Base-by-base conservation (phyloP, 1,140 invertebrate species). In the Leptonema lineaticorne region DNA sequence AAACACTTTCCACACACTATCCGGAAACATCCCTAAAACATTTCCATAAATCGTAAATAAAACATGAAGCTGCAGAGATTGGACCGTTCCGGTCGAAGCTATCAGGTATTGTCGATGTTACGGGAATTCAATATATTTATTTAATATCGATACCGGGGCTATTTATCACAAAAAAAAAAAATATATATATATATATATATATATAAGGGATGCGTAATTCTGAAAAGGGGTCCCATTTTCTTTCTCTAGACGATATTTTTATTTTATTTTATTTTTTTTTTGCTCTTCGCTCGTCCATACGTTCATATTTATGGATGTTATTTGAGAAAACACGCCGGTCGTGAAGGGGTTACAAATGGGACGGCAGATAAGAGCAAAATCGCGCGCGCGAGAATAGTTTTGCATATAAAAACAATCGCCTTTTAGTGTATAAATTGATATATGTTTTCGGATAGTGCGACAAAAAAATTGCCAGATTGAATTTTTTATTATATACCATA, bases 21-120 rank as follows among this genome's bases (percentile, higher is more conserved):
- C 29, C 29, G 11, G 29, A 5, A 45, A 45, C 37, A 45, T 45
- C 37, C 37, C 41, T 63, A n/a, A 41, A 68, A 69, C 68, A 72
- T 72, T 69, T 72, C 67, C 70, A 72, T 72, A 72, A 72, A 65
- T 69, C 67, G 70, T 72, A 72, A 72, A 72, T 72, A 72, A 72
- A 66, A 69, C 70, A 72, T 69, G 70, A 72, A 63, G 67, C 62
- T 53, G 67, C 70, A 65, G 70, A 69, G 70, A 72, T 72, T 72
- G 70, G 70, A 22, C 67, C 58, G 58, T 72, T 69, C 50, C 70
- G 67, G 67, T 56, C 53, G 24, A 24, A 14, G 48, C 67, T 37
- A 66, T 60, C 63, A 65, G 68, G 62, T 65, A 69, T 65, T 66
- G 57, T 70, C 64, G 69, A 58, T 53, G 59, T 63, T 45, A 22